phyloP scores from a whole-genome alignment of 2,888 invertebrate genomes.

The Acrocera orbiculus region DNA sequence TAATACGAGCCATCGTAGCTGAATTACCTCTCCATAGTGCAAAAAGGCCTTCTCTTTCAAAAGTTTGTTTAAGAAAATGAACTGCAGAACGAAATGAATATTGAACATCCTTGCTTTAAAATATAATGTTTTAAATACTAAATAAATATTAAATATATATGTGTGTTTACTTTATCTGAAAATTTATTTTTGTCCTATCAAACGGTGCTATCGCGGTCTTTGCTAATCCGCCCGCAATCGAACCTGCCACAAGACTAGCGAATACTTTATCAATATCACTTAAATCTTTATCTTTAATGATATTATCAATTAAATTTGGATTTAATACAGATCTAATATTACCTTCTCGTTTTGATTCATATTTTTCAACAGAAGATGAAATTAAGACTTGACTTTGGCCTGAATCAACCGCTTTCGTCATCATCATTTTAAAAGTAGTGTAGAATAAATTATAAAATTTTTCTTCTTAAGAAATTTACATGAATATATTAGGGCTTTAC shows the following conservation, averaged over 20 bases:
- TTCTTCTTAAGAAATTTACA: too few species aligned
- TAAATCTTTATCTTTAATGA: slow-evolving; percentile 19
- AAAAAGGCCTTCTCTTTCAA: slow-evolving; percentile 56
- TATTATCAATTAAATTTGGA: background rate
- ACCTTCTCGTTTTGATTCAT: background rate
- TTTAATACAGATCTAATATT: background rate
- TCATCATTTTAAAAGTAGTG: too few species aligned
- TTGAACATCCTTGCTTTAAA: slow-evolving; percentile 38
- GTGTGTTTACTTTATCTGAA: slow-evolving; percentile 56
- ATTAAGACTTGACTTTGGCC: too few species aligned
- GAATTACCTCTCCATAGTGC: slow-evolving; percentile 96
- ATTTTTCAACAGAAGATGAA: background rate
- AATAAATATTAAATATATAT: background rate
- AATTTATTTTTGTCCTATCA: slow-evolving; percentile 96
- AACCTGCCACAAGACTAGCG: slow-evolving; percentile 80
- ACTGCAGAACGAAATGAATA: slow-evolving; percentile 57
- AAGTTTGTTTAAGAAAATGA: slow-evolving; percentile 47
- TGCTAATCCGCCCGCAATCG: slow-evolving; percentile 83
- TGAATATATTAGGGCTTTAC: too few species aligned
- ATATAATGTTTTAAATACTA: background rate
- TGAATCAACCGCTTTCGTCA: too few species aligned
- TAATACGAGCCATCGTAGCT: slow-evolving; percentile 92
- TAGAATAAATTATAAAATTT: background rate
- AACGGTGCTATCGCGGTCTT: slow-evolving; percentile 94
- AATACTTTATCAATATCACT: slow-evolving; percentile 44